Conservation (phyloP, 2,113 vertebrate genomes). For the Protomyctophum bolini region DNA sequence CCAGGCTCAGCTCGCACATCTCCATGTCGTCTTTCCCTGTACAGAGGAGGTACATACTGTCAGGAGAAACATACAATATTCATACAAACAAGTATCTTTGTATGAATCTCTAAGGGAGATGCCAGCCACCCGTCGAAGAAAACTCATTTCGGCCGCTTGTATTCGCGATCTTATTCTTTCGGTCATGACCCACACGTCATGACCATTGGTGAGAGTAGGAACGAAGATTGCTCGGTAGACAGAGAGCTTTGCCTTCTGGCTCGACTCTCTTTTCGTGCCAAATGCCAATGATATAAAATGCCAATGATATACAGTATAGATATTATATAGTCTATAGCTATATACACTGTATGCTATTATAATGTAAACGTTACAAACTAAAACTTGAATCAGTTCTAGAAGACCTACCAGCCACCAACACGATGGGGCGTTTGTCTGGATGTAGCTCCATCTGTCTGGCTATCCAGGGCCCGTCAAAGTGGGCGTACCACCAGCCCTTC, state of each 20-base stretch:
- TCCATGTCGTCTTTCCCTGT: slow-evolving; percentile 98
- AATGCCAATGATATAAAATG: too few relatives aligned
- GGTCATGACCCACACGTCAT: too few relatives aligned
- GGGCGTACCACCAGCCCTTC: slow-evolving; percentile 99
- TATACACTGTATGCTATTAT: not conserved
- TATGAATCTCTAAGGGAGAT: too few relatives aligned
- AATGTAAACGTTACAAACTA: not conserved
- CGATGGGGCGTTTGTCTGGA: slow-evolving; percentile 96
- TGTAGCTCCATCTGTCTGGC: slow-evolving; percentile 96
- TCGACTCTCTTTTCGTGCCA: too few relatives aligned
- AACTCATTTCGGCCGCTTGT: too few relatives aligned
- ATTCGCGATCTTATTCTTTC: too few relatives aligned
- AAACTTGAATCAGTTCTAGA: not conserved
- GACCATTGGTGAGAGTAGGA: too few relatives aligned
- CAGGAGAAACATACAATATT: not conserved
- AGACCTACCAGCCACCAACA: slow-evolving; percentile 91
- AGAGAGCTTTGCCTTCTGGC: too few relatives aligned
- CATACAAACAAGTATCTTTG: too few relatives aligned
- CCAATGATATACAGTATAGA: too few relatives aligned
- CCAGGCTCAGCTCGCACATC: slow-evolving; percentile 98
- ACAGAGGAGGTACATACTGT: not conserved
- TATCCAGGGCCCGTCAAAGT: slow-evolving; percentile 97
- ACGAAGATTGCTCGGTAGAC: too few relatives aligned
- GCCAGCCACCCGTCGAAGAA: too few relatives aligned
- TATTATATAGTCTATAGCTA: not conserved